A percentile compares a stretch with the other conserved stretches of the same genome.
phyloP scores from a whole-genome alignment of 2,888 invertebrate genomes.

The Chymomyza procnemis region DNA sequence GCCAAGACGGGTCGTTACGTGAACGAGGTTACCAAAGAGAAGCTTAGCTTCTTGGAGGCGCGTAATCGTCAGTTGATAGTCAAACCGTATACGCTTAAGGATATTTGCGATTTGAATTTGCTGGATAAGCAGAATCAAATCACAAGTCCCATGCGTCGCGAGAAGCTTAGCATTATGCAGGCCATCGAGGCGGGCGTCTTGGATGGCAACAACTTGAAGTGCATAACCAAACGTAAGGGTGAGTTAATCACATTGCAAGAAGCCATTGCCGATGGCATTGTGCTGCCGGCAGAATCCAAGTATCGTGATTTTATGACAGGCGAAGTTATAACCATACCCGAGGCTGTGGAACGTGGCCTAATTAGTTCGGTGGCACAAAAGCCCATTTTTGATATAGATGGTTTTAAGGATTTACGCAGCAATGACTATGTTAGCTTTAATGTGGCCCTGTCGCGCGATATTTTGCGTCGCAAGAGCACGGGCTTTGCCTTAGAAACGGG shows the following conservation, averaged over 20 bases:
- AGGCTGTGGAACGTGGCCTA: slow-evolving; percentile 93
- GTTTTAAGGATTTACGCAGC: slow-evolving; percentile 89
- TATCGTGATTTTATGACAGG: slow-evolving; percentile 87
- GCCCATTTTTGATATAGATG: slow-evolving; percentile 95
- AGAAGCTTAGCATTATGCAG: slow-evolving; percentile 88
- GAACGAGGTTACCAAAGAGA: slow-evolving; percentile 87
- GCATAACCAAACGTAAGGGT: slow-evolving; percentile 88
- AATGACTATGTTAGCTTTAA: slow-evolving; percentile 91
- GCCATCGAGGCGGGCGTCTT: slow-evolving; percentile 92
- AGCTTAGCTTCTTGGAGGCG: slow-evolving; percentile 89
- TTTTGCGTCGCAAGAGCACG: slow-evolving; percentile 86
- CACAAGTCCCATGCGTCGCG: slow-evolving; percentile 88
- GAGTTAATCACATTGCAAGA: slow-evolving; percentile 90
- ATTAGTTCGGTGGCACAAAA: slow-evolving; percentile 92
- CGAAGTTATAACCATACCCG: slow-evolving; percentile 87
- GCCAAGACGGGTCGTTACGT: slow-evolving; percentile 89
- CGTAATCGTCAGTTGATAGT: slow-evolving; percentile 87
- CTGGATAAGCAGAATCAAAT: slow-evolving; percentile 86
- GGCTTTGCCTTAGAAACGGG: slow-evolving; percentile 86
- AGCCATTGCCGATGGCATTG: slow-evolving; percentile 89
- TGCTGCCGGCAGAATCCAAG: slow-evolving; percentile 85
- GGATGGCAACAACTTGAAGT: slow-evolving; percentile 90
- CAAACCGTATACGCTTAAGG: slow-evolving; percentile 95
- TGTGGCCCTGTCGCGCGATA: slow-evolving; percentile 86
- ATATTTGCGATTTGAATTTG: slow-evolving; percentile 88